Conservation (phyloP, 2,888 invertebrate genomes). For the Allolobophora icterica region DNA sequence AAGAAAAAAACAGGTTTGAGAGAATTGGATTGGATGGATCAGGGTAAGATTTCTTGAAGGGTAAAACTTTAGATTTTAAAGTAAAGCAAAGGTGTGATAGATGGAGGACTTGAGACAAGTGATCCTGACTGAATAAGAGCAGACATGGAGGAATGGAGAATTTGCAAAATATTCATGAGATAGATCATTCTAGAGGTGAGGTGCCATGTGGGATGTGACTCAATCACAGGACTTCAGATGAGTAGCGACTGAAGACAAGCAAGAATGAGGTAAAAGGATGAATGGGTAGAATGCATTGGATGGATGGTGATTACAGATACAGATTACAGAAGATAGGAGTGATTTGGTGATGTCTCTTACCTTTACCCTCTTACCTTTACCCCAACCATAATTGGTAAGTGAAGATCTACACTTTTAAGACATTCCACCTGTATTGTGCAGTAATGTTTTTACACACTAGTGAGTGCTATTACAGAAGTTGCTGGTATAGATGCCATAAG, state of each 20-base stretch:
- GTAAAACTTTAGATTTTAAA: background rate
- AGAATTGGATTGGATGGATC: background rate
- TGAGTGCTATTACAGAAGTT: background rate
- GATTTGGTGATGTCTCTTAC: background rate
- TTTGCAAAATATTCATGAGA: background rate
- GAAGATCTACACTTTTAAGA: background rate
- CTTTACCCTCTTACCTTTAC: background rate
- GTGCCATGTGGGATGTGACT: background rate
- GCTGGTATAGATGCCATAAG: background rate
- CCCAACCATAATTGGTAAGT: background rate
- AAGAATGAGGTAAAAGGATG: background rate
- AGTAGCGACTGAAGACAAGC: background rate
- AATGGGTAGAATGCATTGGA: too few relatives aligned
- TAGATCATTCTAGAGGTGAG: background rate
- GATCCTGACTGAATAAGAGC: background rate
- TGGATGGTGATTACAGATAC: too few relatives aligned
- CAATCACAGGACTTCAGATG: background rate
- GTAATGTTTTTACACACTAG: background rate
- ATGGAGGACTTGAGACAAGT: background rate
- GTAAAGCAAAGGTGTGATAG: background rate
- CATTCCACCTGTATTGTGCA: background rate
- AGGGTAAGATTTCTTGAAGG: background rate
- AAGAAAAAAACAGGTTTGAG: background rate
- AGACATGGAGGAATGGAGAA: background rate
- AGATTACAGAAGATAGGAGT: background rate